Evolutionary conservation across 2,113 vertebrate genomes (phyloP), one percentile per base, ranked within the genome.

Genomic region (Sinocyclocheilus anshuiensis): DNA sequence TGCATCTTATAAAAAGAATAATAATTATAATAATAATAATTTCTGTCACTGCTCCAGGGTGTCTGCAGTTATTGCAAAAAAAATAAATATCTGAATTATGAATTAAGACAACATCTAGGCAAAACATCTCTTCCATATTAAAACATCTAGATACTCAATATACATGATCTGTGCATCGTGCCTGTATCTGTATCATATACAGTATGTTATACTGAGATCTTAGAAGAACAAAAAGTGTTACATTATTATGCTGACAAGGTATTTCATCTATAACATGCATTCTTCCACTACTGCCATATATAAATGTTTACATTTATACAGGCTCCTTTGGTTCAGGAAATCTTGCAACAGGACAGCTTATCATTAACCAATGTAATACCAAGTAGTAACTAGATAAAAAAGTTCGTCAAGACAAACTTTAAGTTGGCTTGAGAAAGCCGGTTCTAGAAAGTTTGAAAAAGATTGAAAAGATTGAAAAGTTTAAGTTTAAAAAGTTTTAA

Each of bases 301-400:
- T 16, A 48, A 69, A 69, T 59, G 11, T 45, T 81, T 78, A 65
- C 18, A 86, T 53, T 76, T 77, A 63, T 71, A n/a, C 2, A 81
- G 15, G 4, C 26, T 87, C 39, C 69, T 85, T 76, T 59, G 4
- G 79, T 50, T 36, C 53, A 80, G 59, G 36, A 87, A 82, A 69
- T 87, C 22, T 74, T 29, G 67, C 36, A 55, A 74, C 84, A 33
- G 45, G 59, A 86, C 7, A 26, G 63, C 33, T 55, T 71, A 88
- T 84, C 50, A 81, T 89, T 84, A 36, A 87, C 81, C 45, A 61
- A 16, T 42, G 74, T 77, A 55, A 57, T n/a, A 86, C 59, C 76
- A 20, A 75, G 53, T 18, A 77, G 65, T 83, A 84, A n/a, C n/a
- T n/a, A n/a, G n/a, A n/a, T n/a, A n/a, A n/a, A n/a, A n/a, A n/a